phyloP scores from a whole-genome alignment of 2,797 vertebrate species.

The Bradypodion pumilum region DNA sequence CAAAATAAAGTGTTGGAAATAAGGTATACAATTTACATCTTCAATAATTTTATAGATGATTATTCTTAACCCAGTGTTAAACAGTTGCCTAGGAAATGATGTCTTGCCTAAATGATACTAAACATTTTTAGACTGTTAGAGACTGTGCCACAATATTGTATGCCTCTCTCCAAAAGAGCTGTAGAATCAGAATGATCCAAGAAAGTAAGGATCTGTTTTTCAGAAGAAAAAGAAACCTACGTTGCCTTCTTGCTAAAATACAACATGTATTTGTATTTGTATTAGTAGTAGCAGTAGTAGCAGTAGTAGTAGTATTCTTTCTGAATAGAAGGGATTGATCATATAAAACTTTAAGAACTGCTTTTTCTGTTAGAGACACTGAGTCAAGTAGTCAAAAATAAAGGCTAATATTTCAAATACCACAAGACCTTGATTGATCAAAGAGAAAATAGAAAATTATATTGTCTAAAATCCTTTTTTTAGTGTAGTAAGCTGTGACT shows the following conservation, averaged over 20 bases:
- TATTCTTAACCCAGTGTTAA: neutral
- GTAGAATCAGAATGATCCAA: neutral
- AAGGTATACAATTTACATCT: neutral
- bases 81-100: neutral
- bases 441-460: neutral
- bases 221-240: conserved; percentile 46
- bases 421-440: neutral
- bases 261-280: no score
- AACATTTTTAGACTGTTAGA: neutral
- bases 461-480: conserved; percentile 41
- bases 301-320: no score
- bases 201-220: conserved; percentile 43
- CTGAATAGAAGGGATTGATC: conserved; percentile 50
- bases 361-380: neutral
- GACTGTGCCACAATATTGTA: neutral
- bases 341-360: conserved; percentile 13
- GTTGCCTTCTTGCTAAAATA: no score
- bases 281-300: no score
- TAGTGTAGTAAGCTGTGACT: neutral
- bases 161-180: neutral
- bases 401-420: conserved; percentile 37
- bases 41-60: neutral
- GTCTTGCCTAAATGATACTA: neutral
- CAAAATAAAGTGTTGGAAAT: neutral
- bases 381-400: conserved; percentile 41